phyloP scores from a whole-genome alignment of 2,797 vertebrate species.

The Tenualosa thibaudeaui region DNA sequence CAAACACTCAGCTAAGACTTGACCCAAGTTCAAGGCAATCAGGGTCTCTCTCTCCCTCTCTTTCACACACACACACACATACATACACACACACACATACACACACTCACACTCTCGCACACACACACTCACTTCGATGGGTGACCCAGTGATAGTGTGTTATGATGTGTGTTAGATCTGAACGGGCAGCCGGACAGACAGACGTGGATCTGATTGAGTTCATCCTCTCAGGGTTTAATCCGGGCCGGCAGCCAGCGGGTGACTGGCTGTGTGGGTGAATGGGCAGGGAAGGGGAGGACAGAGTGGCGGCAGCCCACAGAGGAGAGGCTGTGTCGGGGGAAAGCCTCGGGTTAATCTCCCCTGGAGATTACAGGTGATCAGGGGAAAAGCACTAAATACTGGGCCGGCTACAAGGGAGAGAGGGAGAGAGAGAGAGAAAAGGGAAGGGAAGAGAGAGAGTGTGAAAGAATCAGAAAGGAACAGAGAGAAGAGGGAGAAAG shows the following conservation, averaged over 20 bases:
- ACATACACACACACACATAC: background rate
- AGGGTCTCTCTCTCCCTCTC: background rate
- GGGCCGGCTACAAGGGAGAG: background rate
- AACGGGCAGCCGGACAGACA: background rate
- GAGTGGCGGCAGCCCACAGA: background rate
- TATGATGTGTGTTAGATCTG: background rate
- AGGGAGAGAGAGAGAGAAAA: background rate
- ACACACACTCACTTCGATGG: background rate
- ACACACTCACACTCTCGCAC: background rate
- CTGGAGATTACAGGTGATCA: background rate
- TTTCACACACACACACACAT: no score
- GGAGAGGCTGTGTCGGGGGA: background rate
- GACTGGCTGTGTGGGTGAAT: background rate
- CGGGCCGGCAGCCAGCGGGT: background rate
- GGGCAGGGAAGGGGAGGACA: background rate
- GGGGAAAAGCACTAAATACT: background rate
- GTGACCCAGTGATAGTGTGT: background rate
- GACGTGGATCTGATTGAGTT: conserved; percentile 5
- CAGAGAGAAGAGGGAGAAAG: background rate
- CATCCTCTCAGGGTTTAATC: conserved; percentile 3
- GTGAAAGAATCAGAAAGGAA: background rate
- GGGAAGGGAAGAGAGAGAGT: background rate
- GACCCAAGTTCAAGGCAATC: background rate
- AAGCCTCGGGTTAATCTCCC: background rate
- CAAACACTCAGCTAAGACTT: background rate